A percentile compares a stretch with the other conserved stretches of the same genome.
phyloP scores from a whole-genome alignment of 1,140 invertebrate genomes.

The Cyphomyrmex costatus region DNA sequence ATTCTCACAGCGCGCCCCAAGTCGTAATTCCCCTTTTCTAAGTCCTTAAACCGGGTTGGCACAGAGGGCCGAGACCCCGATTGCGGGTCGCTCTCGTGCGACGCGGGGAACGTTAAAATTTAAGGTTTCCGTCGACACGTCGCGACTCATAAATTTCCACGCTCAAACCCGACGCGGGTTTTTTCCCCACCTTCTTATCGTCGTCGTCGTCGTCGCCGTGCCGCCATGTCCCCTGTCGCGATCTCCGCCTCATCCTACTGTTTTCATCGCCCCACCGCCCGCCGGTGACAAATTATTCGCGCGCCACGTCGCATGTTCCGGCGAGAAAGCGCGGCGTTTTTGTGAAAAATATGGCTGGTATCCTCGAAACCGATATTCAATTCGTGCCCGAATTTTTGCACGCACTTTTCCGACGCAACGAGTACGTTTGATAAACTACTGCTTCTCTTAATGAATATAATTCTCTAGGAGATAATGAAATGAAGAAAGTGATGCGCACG shows the following conservation, averaged over 20 bases:
- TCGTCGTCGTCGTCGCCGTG: background rate
- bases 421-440: background rate
- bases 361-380: background rate
- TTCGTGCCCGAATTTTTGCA: background rate
- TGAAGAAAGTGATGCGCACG: background rate
- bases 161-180: constrained; percentile 60
- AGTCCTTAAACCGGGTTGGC: constrained; percentile 65
- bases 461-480: background rate
- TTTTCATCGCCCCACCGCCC: background rate
- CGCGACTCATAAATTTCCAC: constrained; percentile 73
- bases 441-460: background rate
- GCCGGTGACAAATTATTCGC: constrained; percentile 44
- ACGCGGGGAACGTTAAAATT: constrained; percentile 72
- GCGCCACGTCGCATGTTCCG: constrained; percentile 6
- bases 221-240: constrained; percentile 46
- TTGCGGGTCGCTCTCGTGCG: constrained; percentile 39
- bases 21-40: constrained; percentile 63
- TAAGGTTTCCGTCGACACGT: constrained; percentile 77
- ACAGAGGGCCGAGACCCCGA: constrained; percentile 47
- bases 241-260: background rate
- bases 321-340: background rate
- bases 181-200: constrained; percentile 63
- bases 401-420: background rate
- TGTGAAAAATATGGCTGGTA: background rate
- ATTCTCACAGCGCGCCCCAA: constrained; percentile 11